Base-by-base conservation (phyloP, 2,888 invertebrate species). In the Andrena bucephala region DNA sequence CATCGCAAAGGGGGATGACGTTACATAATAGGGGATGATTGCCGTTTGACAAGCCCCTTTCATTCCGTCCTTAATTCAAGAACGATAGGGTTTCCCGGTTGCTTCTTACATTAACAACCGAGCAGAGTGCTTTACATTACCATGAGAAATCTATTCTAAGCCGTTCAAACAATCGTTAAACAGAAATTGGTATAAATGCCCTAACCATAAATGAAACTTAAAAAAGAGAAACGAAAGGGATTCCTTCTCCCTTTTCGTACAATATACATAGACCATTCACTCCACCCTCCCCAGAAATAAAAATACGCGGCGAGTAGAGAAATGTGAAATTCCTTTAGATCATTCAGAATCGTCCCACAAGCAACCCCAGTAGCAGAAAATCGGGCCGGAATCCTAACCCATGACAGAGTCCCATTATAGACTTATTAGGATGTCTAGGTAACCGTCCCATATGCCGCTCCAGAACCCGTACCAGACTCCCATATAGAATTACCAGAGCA, bases 21-120 rank as follows among this genome's bases (percentile, higher is more conserved):
- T 91, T 92, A 91, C 87, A 92, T 93, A 93, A 93, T 92, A 87
- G 91, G 89, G 90, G 90, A 90, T 93, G 93, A 93, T 93, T 92
- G 91, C 90, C 92, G 90, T 92, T 91, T 92, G 92, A 93, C 92
- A 86, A 89, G 90, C 85, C 90, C 86, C 90, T 86, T 92, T 91
- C 89, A 84, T 85, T 66, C 79, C 76, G 83, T 88, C 77, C 90
- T 92, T 92, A 90, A 92, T 91, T 88, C 89, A 91, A 87, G 76
- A 80, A 68, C 87, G 89, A 90, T 89, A 88, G 89, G 87, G 86
- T 89, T 89, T 85, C 86, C 73, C 29, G 68, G 73, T 63, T 10
- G 24, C 24, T 74, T 57, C 60, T 70, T 20, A 3, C 57, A 33
- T 63, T 50, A 42, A 54, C n/a, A 50, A 52, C 16, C 16, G 2